These are phyloP conservation scores for Ridgeia piscesae DNA, from an alignment of 1,140 invertebrate species.

Conservation along the genomic window DNA sequence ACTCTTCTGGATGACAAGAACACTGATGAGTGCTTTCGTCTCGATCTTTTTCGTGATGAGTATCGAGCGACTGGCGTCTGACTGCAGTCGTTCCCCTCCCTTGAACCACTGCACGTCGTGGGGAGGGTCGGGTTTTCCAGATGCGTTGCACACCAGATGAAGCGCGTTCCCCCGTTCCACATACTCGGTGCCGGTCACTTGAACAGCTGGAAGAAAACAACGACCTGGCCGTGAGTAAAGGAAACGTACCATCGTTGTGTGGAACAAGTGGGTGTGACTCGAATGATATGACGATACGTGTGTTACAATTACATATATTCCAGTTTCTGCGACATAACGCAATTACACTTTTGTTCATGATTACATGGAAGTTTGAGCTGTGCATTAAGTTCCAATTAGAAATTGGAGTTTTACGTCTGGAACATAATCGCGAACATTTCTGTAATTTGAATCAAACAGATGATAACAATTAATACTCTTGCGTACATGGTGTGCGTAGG, in stretches of 20 bases:
- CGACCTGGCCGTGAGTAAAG: not conserved
- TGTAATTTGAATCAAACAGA: not conserved
- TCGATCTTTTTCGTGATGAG: slow-evolving; percentile 42
- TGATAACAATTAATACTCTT: not conserved
- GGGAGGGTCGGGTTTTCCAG: slow-evolving; percentile 42
- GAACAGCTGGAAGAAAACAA: slow-evolving; percentile 38
- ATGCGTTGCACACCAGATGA: slow-evolving; percentile 44
- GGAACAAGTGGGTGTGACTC: not conserved
- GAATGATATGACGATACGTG: too few relatives aligned
- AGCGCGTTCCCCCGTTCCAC: slow-evolving; percentile 41
- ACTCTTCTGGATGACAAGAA: slow-evolving; percentile 40
- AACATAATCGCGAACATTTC: not conserved
- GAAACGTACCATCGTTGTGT: not conserved
- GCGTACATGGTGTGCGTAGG: too few relatives aligned
- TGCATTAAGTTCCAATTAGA: not conserved
- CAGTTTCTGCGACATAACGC: not conserved
- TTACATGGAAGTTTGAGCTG: not conserved
- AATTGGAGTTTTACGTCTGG: not conserved
- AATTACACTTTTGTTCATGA: not conserved
- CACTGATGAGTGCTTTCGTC: slow-evolving; percentile 36
- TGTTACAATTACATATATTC: not conserved
- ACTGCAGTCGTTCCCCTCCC: slow-evolving; percentile 40
- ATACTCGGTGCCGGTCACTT: slow-evolving; percentile 41
- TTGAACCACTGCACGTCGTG: slow-evolving; percentile 50
- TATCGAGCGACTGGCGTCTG: slow-evolving; percentile 33